Evolutionary conservation across 1,140 invertebrate species (phyloP).

Genomic region (honey bee (Apis mellifera)): Amel_HAv3.1 CM009942.2:5058501-5059000

Average conservation of each 20-base stretch:
- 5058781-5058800: too few relatives aligned
- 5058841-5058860: too few relatives aligned
- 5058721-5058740: too few relatives aligned
- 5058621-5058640: neutral
- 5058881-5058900: too few relatives aligned
- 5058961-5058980: neutral
- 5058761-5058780: too few relatives aligned
- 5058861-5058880: too few relatives aligned
- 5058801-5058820: too few relatives aligned
- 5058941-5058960: neutral
- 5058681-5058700: neutral
- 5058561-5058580: constrained; percentile 3
- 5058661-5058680: neutral
- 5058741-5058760: too few relatives aligned
- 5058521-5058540: neutral
- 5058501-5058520: neutral
- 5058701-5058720: neutral
- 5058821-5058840: too few relatives aligned
- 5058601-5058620: neutral
- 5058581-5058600: constrained; percentile 17
- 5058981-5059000: neutral
- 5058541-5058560: neutral
- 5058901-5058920: too few relatives aligned
- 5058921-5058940: neutral
- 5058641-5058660: neutral